A percentile compares a stretch with the other conserved stretches of the same genome.
phyloP scores from a whole-genome alignment of 2,797 vertebrate species.

The Orientallactaga sibirica region DNA sequence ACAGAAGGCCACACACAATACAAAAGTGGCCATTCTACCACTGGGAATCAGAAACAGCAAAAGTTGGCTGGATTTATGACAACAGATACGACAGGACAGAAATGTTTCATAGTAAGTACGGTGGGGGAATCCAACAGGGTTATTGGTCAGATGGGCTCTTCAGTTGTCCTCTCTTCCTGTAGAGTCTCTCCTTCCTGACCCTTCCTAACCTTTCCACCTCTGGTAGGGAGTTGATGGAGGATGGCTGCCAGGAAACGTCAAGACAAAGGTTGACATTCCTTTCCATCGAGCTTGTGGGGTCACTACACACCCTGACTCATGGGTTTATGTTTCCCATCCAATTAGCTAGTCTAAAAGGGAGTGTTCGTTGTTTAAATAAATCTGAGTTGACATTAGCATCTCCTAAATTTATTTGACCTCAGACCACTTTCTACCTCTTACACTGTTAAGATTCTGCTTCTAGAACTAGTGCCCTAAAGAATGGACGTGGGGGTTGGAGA shows the following conservation, averaged over 20 bases:
- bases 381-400: constrained; percentile 46
- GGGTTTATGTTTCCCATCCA: constrained; percentile 13
- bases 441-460: not conserved
- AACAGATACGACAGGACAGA: not conserved
- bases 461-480: constrained; percentile 34
- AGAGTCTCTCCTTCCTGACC: not conserved
- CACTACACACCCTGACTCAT: not conserved
- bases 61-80: not conserved
- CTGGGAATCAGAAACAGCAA: not conserved
- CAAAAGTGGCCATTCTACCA: not conserved
- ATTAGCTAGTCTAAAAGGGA: not conserved
- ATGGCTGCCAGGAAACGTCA: not conserved
- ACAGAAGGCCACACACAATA: not conserved
- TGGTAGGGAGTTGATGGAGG: not conserved
- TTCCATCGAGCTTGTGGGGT: not conserved
- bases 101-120: not conserved
- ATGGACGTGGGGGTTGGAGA: not conserved
- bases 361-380: constrained; percentile 23
- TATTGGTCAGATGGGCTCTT: no score
- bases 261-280: not conserved
- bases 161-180: not conserved
- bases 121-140: not conserved
- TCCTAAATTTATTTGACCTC: constrained; percentile 41
- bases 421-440: not conserved
- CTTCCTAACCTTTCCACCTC: not conserved